These are phyloP conservation scores for Hirtodrosophila trivittata DNA, from an alignment of 2,888 invertebrate genomes.

Conservation along the genomic window DNA sequence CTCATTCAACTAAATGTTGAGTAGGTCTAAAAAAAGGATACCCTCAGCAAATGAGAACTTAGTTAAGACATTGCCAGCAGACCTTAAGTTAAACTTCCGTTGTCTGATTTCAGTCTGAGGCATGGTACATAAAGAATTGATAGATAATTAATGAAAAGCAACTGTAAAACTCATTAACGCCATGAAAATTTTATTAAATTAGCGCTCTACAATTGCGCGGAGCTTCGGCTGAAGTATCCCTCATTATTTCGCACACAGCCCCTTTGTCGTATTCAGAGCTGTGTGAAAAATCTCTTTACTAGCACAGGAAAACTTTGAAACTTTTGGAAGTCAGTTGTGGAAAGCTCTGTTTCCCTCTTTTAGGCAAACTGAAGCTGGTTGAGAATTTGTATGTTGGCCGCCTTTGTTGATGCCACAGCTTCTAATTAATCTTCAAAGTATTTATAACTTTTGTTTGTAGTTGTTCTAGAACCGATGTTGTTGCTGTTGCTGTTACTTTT, in stretches of 20 bases:
- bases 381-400: constrained; percentile 14
- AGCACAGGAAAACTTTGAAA: constrained; percentile 34
- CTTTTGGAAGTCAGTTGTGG: constrained; percentile 39
- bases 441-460: constrained; percentile 71
- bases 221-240: constrained; percentile 1
- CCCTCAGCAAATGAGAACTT: neutral
- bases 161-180: constrained; percentile 50
- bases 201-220: constrained; percentile 23
- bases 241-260: neutral
- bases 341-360: constrained; percentile 3
- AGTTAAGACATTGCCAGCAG: neutral
- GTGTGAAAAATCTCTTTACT: constrained; percentile 46
- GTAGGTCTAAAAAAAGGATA: no score
- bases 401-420: constrained; percentile 34
- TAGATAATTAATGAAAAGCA: constrained; percentile 41
- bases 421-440: constrained; percentile 74
- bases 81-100: constrained; percentile 1
- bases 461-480: constrained; percentile 23
- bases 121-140: constrained; percentile 28
- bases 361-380: neutral
- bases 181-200: constrained; percentile 50
- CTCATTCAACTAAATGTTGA: no score
- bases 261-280: constrained; percentile 16
- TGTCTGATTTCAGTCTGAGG: constrained; percentile 6
- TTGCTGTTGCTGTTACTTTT: constrained; percentile 17